Base-by-base conservation (phyloP, 2,888 invertebrate genomes). In the Drosophila algonquin region DNA sequence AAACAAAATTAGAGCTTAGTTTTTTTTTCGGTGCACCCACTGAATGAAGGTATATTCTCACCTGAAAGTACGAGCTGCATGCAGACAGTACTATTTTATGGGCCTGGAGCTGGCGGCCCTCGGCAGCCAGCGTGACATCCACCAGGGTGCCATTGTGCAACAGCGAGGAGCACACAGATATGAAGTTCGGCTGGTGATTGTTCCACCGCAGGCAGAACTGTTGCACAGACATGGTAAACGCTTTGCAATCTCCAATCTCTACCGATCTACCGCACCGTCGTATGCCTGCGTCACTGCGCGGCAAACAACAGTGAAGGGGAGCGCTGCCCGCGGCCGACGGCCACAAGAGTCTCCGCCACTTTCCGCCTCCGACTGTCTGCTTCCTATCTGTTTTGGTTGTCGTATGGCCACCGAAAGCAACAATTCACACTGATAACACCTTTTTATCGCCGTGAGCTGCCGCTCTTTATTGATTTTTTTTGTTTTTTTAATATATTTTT, bases 11-110 rank as follows among this genome's bases (percentile, higher is more conserved):
- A 50, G 10, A 16, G n/a, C 3, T n/a, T 32, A 12, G 3, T 12
- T 8, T 5, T 4, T 10, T 12, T 16, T 27, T 16, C 6, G 1
- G 7, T 8, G n/a, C 18, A 7, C 7, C 1, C 7, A n/a, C 2
- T n/a, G 30, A 30, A 30, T 30, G 8, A 30, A 30, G 14, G 4
- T 3, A 44, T 2, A 76, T 89, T 92, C 92, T 92, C 92, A 96
- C 96, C 94, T 97, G 97, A 93, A 98, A 98, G 93, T 97, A 98
- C n/a, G 97, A 96, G 91, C 97, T 97, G 93, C 97, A 97, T 2
- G 98, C 97, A 0, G 97, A 97, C 46, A 98, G 93, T 32, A 98
- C 97, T 63, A 98, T 95, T 93, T 97, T 97, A 92, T 98, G 98
- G 5, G 97, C 97, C 90, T 96, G 96, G 68, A 98, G 93, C 86